phyloP scores from a whole-genome alignment of 2,113 vertebrate species.

The Pseudopipra pipra region DNA sequence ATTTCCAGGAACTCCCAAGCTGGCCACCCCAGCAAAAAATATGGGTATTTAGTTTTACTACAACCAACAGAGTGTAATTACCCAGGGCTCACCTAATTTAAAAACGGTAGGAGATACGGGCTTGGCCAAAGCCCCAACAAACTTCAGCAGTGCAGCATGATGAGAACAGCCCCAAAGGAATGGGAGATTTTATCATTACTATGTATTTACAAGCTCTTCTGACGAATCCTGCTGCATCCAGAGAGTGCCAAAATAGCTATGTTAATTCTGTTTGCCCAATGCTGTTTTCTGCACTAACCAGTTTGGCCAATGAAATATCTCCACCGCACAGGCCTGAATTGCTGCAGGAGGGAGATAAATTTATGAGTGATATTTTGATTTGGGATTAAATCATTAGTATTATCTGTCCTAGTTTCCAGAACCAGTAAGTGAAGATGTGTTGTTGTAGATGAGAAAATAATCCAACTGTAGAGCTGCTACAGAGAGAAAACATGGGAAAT shows the following conservation, averaged over 20 bases:
- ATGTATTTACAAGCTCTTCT: neutral
- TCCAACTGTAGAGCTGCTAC: neutral
- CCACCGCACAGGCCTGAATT: neutral
- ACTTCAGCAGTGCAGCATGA: neutral
- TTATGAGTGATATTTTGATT: constrained; percentile 19
- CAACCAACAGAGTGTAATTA: neutral
- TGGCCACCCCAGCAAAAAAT: neutral
- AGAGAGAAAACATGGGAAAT: neutral
- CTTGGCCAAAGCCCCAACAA: neutral
- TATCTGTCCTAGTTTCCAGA: constrained; percentile 18
- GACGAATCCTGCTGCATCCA: neutral
- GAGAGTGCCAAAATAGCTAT: neutral
- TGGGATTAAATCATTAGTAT: constrained; percentile 32
- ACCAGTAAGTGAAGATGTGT: neutral
- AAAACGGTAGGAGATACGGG: rapidly evolving
- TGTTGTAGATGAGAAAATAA: constrained; percentile 19
- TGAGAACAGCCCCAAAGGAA: neutral
- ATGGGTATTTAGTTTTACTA: neutral
- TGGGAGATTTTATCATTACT: neutral
- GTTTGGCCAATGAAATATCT: neutral
- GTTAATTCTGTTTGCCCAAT: neutral
- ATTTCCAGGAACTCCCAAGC: neutral
- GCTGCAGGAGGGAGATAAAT: neutral
- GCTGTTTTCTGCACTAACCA: neutral
- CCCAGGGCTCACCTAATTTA: neutral